phyloP scores from a whole-genome alignment of 23 tunicate species.

The Ascidia mentula region DNA sequence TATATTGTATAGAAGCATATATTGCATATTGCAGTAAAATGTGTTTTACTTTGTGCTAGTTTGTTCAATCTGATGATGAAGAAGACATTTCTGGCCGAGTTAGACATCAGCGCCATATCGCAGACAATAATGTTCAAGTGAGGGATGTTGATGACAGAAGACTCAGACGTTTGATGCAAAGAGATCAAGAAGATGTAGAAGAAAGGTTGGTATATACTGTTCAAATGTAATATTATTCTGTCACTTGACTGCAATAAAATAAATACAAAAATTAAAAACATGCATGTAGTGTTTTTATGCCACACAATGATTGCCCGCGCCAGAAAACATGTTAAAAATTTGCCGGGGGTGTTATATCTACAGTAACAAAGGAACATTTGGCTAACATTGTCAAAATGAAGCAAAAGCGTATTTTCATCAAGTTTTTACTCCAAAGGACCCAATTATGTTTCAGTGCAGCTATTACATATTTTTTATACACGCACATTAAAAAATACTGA shows the following conservation, averaged over 20 bases:
- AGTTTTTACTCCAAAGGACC: no score
- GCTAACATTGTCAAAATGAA: no score
- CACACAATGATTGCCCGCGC: not conserved
- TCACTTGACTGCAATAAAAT: no score
- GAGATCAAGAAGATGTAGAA: conserved; percentile 42
- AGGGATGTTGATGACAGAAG: conserved; percentile 46
- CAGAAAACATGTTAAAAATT: not conserved
- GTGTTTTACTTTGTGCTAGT: not conserved
- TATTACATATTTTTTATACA: no score
- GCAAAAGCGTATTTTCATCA: no score
- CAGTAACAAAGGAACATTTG: no score
- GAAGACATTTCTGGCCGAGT: conserved; percentile 28
- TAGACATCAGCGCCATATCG: conserved; percentile 28
- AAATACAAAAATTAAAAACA: no score
- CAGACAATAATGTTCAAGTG: not conserved
- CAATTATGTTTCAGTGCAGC: no score
- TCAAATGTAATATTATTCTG: no score
- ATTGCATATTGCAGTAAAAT: no score
- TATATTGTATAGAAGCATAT: no score
- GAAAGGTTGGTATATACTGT: conserved; percentile 56
- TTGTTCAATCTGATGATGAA: conserved; percentile 18
- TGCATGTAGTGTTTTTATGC: not conserved
- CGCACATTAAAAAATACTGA: not conserved
- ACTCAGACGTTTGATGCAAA: conserved; percentile 68
- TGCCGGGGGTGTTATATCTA: no score